phyloP scores from a whole-genome alignment of 1,140 invertebrate genomes.

The Papilio aristodemus region DNA sequence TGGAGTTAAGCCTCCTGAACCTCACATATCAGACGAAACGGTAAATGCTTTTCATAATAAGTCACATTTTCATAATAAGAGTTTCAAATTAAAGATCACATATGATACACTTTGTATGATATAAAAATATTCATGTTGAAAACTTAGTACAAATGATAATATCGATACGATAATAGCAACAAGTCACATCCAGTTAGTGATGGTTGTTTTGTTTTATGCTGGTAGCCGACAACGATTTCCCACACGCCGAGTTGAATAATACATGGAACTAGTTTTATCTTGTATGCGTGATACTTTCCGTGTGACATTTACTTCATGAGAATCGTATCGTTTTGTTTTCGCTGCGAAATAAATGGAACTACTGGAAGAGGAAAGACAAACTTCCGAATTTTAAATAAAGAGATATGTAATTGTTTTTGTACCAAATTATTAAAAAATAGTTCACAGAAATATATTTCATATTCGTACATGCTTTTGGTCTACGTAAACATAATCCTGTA shows the following conservation, averaged over 20 bases:
- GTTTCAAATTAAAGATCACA: no score
- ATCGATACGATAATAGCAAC: not conserved
- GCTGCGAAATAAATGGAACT: constrained; percentile 22
- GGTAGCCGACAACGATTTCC: constrained; percentile 40
- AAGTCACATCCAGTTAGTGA: constrained; percentile 18
- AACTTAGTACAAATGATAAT: not conserved
- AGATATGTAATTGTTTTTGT: no score
- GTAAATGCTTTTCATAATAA: no score
- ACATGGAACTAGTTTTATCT: constrained; percentile 44
- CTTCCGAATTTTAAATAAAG: not conserved
- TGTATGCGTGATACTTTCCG: constrained; percentile 38
- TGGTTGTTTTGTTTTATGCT: constrained; percentile 18
- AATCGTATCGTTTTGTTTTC: constrained; percentile 31
- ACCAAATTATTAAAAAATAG: no score
- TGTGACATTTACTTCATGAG: constrained; percentile 34
- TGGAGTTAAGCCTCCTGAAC: no score
- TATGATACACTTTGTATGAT: no score
- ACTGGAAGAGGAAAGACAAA: not conserved
- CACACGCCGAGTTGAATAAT: constrained; percentile 42
- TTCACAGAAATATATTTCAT: no score
- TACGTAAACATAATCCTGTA: no score
- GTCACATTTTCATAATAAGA: no score
- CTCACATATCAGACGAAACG: no score
- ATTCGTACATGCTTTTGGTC: no score
- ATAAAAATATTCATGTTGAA: not conserved